Percentiles rank a stretch among this genome's conserved stretches.
Conservation (phyloP, 2,797 vertebrate genomes). For the Tadarida brasiliensis region DNA sequence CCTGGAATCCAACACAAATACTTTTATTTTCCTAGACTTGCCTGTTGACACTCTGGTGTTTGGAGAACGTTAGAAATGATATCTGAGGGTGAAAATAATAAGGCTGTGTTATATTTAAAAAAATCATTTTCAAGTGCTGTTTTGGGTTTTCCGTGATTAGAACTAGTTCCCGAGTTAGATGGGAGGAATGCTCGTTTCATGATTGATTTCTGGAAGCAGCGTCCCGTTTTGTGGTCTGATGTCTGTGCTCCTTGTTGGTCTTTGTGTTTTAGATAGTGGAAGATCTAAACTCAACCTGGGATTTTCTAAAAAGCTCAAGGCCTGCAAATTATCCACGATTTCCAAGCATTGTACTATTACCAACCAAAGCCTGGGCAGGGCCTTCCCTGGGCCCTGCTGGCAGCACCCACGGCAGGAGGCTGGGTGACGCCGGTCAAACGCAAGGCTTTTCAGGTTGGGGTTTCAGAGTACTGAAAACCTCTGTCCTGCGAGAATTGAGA, state of each 20-base stretch:
- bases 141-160: not conserved
- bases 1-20: not conserved
- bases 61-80: not conserved
- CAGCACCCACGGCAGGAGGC: not conserved
- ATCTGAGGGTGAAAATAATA: not conserved
- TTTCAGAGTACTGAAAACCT: not conserved
- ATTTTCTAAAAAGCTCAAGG: not conserved
- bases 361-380: rapidly evolving
- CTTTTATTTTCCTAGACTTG: not conserved
- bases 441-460: not conserved
- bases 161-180: not conserved
- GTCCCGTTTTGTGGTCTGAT: not conserved
- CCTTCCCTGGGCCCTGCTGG: rapidly evolving
- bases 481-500: not conserved
- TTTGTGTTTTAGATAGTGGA: not conserved
- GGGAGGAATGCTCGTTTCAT: not conserved
- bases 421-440: rapidly evolving
- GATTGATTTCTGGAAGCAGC: not conserved
- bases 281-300: not conserved
- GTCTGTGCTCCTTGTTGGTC: rapidly evolving
- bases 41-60: not conserved
- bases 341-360: not conserved
- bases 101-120: not conserved
- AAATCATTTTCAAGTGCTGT: not conserved
- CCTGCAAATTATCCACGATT: rapidly evolving